Conservation (phyloP, 2,888 invertebrate species). For the Chymomyza amoena region DNA sequence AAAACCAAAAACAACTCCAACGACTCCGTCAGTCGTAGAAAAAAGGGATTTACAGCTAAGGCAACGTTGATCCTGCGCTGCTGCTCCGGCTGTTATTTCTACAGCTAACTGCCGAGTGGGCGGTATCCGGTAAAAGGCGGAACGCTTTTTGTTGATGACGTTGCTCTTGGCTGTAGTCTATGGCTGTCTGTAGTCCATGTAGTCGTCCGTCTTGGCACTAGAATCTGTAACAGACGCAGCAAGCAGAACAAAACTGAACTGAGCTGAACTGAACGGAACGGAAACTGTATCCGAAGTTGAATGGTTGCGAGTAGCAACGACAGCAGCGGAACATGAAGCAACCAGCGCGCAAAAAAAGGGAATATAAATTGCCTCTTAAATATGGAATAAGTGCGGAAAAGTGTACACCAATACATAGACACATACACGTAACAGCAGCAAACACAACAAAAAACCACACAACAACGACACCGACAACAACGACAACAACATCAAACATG, state of each 20-base stretch:
- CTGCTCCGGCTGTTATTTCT: neutral
- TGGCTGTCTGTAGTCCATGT: no score
- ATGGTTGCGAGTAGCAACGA: slow-evolving; percentile 41
- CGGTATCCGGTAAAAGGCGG: neutral
- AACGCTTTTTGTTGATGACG: neutral
- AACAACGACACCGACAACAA: slow-evolving; percentile 19
- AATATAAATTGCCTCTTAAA: slow-evolving; percentile 79
- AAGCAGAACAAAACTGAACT: neutral
- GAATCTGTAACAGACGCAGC: neutral
- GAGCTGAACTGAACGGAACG: slow-evolving; percentile 33
- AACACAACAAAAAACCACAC: neutral
- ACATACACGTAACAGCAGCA: neutral
- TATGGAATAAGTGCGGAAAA: slow-evolving; percentile 75
- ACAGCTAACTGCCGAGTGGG: neutral
- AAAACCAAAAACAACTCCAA: neutral
- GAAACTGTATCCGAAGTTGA: slow-evolving; percentile 72
- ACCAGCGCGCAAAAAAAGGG: slow-evolving; percentile 60
- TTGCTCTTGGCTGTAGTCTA: slow-evolving; percentile 7
- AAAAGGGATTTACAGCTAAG: neutral
- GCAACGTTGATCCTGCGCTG: neutral
- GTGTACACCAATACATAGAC: slow-evolving; percentile 38
- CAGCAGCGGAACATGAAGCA: slow-evolving; percentile 28
- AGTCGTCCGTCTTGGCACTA: slow-evolving; percentile 17
- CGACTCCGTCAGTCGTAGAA: neutral
- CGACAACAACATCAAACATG: slow-evolving; percentile 56